Conservation (phyloP, 2,797 vertebrate species). For the Xiphorhynchus erythropygius region DNA sequence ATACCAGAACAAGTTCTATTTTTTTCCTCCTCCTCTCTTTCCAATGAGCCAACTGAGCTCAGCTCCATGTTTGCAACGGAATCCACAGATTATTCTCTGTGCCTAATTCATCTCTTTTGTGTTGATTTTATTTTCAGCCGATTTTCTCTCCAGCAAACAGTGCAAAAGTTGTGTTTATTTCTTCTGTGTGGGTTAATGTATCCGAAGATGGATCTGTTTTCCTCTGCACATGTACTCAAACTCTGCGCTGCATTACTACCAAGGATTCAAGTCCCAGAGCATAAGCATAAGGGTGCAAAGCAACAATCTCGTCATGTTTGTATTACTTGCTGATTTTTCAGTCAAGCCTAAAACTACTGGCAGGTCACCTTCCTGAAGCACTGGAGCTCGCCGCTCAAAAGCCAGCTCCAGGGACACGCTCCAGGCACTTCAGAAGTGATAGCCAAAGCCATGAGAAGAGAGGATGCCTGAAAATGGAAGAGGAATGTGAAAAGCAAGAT, state of each 20-base stretch:
- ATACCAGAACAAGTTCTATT: conserved; percentile 39
- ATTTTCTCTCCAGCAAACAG: not conserved
- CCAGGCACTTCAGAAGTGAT: conserved; percentile 24
- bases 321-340: not conserved
- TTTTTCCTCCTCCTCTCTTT: conserved; percentile 17
- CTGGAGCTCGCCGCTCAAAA: not conserved
- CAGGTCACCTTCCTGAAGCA: conserved; percentile 11
- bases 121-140: not conserved
- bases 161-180: not conserved
- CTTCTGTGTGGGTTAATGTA: not conserved
- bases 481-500: not conserved
- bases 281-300: not conserved
- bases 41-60: not conserved
- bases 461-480: conserved; percentile 39
- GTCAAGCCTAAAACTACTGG: not conserved
- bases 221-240: not conserved
- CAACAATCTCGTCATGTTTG: not conserved
- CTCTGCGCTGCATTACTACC: not conserved
- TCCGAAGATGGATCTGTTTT: not conserved
- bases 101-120: not conserved
- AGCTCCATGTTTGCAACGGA: not conserved
- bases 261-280: not conserved
- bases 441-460: conserved; percentile 2
- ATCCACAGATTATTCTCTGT: not conserved
- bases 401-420: not conserved